A percentile compares a stretch with the other conserved stretches of the same genome.
phyloP scores from a whole-genome alignment of 2,113 vertebrate species.

The Sula dactylatra region DNA sequence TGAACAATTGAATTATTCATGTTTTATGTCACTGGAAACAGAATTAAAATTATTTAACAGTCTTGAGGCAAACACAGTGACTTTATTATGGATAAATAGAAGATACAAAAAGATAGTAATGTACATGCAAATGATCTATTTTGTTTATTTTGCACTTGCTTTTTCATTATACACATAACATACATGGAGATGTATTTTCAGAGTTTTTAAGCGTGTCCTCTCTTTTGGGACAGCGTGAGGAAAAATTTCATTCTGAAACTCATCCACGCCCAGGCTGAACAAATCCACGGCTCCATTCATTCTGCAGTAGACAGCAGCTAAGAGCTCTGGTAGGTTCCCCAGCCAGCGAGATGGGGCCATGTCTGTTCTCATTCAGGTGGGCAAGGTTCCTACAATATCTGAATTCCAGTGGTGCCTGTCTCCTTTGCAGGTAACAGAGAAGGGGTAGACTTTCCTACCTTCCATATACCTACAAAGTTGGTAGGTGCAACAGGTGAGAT shows the following conservation, averaged over 20 bases:
- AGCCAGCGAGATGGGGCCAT: fast-evolving
- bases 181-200: background rate
- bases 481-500: background rate
- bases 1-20: background rate
- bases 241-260: background rate
- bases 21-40: background rate
- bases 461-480: background rate
- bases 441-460: background rate
- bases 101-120: background rate
- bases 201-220: background rate
- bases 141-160: background rate
- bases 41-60: background rate
- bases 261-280: background rate
- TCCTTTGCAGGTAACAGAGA: background rate
- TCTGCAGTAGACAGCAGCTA: background rate
- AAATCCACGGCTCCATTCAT: background rate
- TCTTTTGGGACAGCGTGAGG: background rate
- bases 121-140: background rate
- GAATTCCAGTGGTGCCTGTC: background rate
- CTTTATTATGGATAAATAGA: background rate
- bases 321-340: background rate
- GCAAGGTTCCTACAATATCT: background rate
- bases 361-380: background rate
- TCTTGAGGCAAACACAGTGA: background rate
- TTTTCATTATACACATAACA: background rate